Evolutionary conservation across 2,888 invertebrate genomes (phyloP).

Genomic region (Stenchaetothrips biformis): DNA sequence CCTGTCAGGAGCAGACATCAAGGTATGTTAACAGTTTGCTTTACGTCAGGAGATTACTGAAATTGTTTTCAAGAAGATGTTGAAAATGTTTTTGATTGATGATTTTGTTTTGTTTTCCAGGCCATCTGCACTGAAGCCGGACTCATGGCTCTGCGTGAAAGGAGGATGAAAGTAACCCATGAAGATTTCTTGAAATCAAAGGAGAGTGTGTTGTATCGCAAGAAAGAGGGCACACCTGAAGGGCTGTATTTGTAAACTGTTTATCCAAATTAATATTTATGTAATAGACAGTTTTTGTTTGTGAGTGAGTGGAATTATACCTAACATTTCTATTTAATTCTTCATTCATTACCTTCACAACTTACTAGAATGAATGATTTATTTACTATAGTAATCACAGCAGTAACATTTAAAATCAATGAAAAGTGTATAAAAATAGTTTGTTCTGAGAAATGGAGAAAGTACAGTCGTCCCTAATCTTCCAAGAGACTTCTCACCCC

Average conservation of each 20-base stretch:
- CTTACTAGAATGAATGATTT: no score
- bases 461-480: no score
- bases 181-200: slow-evolving; percentile 99
- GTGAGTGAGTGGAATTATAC: slow-evolving; percentile 16
- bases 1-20: slow-evolving; percentile 94
- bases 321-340: no score
- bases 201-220: slow-evolving; percentile 96
- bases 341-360: no score
- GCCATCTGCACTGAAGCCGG: slow-evolving; percentile 99
- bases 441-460: no score
- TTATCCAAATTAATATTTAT: slow-evolving; percentile 30
- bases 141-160: slow-evolving; percentile 92
- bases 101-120: slow-evolving; percentile 49
- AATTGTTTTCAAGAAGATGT: slow-evolving; percentile 12
- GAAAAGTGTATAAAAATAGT: no score
- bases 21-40: slow-evolving; percentile 51
- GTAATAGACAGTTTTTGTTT: slow-evolving; percentile 26
- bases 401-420: no score
- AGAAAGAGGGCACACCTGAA: slow-evolving; percentile 99
- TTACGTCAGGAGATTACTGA: not conserved
- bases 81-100: not conserved
- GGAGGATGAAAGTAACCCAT: slow-evolving; percentile 99
- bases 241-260: slow-evolving; percentile 85
- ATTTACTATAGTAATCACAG: no score
- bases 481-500: not conserved